phyloP scores from a whole-genome alignment of 2,888 invertebrate genomes.

The Lacanobia oleracea region DNA sequence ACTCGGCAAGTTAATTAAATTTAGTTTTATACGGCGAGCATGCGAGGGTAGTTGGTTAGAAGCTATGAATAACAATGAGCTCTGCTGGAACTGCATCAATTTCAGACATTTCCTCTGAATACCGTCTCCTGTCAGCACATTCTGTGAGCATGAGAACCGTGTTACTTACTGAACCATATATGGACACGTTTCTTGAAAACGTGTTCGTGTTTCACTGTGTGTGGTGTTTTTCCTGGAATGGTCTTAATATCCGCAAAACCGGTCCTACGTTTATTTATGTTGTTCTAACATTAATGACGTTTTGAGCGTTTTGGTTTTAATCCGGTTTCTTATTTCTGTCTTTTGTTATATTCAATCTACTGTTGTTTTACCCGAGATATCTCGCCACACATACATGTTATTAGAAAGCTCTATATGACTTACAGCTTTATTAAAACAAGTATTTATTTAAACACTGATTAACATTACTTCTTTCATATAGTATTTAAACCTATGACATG shows the following conservation, averaged over 20 bases:
- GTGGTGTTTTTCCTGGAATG: not conserved
- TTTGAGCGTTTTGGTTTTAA: not conserved
- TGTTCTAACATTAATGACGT: not conserved
- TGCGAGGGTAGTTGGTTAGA: constrained; percentile 31
- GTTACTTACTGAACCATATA: constrained; percentile 32
- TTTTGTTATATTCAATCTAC: no score
- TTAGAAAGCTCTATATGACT: no score
- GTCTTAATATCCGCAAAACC: no score
- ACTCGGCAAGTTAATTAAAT: constrained; percentile 45
- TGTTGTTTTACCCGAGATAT: no score
- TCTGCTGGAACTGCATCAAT: constrained; percentile 38
- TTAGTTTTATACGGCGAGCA: constrained; percentile 37
- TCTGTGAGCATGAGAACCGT: not conserved
- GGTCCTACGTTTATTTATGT: not conserved
- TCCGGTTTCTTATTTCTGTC: no score
- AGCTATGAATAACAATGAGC: constrained; percentile 54
- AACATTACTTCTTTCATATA: no score
- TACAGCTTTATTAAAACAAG: no score
- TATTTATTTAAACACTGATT: no score
- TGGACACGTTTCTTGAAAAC: constrained; percentile 5
- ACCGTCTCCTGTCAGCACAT: constrained; percentile 18
- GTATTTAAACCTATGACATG: no score
- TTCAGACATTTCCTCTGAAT: constrained; percentile 33
- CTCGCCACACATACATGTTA: no score
- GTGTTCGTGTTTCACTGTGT: not conserved